phyloP scores from a whole-genome alignment of 2,797 vertebrate species.

The Monodelphis domestica region DNA sequence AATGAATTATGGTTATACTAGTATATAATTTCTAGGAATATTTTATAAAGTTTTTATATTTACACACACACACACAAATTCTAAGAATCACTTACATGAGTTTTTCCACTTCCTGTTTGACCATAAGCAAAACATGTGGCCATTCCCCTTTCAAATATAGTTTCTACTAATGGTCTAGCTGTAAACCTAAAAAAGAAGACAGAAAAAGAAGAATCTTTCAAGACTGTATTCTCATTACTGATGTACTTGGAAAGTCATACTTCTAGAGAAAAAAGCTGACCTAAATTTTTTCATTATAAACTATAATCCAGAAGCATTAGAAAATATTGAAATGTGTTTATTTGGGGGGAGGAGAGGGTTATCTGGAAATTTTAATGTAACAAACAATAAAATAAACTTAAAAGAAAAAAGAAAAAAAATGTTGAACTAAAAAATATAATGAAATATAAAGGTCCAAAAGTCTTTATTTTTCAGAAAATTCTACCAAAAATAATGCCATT shows the following conservation, averaged over 20 bases:
- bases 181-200: conserved; percentile 91
- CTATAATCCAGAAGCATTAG: conserved; percentile 1
- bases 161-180: conserved; percentile 96
- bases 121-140: conserved; percentile 98
- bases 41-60: too few species aligned
- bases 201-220: conserved; percentile 49
- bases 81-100: conserved; percentile 94
- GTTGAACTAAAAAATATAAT: too few species aligned
- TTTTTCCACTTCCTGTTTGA: conserved; percentile 98
- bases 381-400: conserved; percentile 22
- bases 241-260: conserved; percentile 37
- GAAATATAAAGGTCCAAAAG: not conserved
- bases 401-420: not conserved
- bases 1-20: not conserved
- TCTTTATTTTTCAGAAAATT: not conserved
- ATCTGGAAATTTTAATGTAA: too few species aligned
- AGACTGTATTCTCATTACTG: conserved; percentile 22
- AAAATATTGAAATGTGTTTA: conserved; percentile 44
- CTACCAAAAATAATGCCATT: not conserved
- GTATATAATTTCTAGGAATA: conserved; percentile 30
- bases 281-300: conserved; percentile 40
- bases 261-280: conserved; percentile 50
- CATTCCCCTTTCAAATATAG: conserved; percentile 98
- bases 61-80: too few species aligned
- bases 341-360: too few species aligned